Conservation (phyloP, 2,797 vertebrate genomes). For the Apogon talboti region DNA sequence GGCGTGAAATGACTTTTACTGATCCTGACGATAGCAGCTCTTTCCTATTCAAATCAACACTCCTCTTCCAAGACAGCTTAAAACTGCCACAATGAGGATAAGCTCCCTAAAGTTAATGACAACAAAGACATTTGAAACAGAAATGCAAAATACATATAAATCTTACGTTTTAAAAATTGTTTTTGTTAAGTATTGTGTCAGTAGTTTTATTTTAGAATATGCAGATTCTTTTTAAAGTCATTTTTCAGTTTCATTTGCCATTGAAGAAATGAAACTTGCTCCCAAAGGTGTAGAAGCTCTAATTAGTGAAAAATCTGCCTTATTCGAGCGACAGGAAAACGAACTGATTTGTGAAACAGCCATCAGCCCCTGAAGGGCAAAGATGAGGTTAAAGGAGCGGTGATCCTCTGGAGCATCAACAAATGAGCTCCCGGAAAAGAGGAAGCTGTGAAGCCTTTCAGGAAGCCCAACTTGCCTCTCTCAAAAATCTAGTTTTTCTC, state of each 20-base stretch:
- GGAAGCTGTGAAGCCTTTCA: conserved; percentile 50
- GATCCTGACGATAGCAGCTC: conserved; percentile 72
- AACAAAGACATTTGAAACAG: conserved; percentile 35
- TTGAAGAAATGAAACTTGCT: conserved; percentile 36
- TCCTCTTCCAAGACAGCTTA: conserved; percentile 40
- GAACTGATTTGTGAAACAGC: conserved; percentile 51
- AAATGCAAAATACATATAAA: conserved; percentile 25
- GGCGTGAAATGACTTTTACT: conserved; percentile 79
- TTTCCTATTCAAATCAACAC: conserved; percentile 71
- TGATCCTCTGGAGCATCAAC: conserved; percentile 49
- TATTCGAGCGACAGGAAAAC: conserved; percentile 48
- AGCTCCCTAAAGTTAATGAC: conserved; percentile 61
- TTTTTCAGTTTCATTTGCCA: conserved; percentile 49
- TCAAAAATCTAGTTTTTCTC: conserved; percentile 14
- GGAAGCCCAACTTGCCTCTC: conserved; percentile 19
- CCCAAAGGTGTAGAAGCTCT: conserved; percentile 47
- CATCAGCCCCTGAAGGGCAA: conserved; percentile 49
- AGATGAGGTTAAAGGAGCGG: conserved; percentile 30
- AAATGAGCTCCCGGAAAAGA: conserved; percentile 28
- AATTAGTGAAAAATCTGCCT: conserved; percentile 60
- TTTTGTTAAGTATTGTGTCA: conserved; percentile 43
- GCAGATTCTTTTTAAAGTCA: conserved; percentile 7
- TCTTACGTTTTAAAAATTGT: conserved; percentile 8
- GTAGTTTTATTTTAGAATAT: conserved; percentile 22
- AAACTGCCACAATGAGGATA: conserved; percentile 63